Evolutionary conservation across 1,140 invertebrate genomes (phyloP).

Genomic region (Panonychus citri): DNA sequence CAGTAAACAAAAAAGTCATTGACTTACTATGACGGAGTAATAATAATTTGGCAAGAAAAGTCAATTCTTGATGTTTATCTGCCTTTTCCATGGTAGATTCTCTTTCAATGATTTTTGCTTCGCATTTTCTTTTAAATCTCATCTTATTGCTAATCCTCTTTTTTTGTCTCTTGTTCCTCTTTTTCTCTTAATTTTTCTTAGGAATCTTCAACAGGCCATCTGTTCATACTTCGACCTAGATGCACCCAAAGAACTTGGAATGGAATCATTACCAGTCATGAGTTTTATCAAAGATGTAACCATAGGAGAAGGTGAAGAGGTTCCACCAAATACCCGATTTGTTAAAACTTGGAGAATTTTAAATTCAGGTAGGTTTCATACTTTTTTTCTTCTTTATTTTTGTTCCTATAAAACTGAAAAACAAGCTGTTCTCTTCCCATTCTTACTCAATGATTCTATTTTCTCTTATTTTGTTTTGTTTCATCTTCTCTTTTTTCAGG

Average conservation of each 20-base stretch:
- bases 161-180: no score
- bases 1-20: not conserved
- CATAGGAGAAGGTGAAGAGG: conserved; percentile 44
- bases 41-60: not conserved
- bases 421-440: no score
- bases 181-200: conserved; percentile 28
- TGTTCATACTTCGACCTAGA: conserved; percentile 82
- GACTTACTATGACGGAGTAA: not conserved
- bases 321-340: conserved; percentile 44
- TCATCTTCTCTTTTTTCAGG: conserved; percentile 17
- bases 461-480: not conserved
- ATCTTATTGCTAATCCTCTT: no score
- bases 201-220: conserved; percentile 85
- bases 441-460: no score
- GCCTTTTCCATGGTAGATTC: no score
- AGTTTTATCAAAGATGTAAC: conserved; percentile 47
- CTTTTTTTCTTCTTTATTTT: no score
- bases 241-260: conserved; percentile 28
- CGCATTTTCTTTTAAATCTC: no score
- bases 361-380: conserved; percentile 59
- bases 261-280: conserved; percentile 42
- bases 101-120: no score
- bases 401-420: no score
- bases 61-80: no score
- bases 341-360: conserved; percentile 53